Evolutionary conservation across 2,797 vertebrate genomes (phyloP).

Genomic region (Salarias fasciatus): DNA sequence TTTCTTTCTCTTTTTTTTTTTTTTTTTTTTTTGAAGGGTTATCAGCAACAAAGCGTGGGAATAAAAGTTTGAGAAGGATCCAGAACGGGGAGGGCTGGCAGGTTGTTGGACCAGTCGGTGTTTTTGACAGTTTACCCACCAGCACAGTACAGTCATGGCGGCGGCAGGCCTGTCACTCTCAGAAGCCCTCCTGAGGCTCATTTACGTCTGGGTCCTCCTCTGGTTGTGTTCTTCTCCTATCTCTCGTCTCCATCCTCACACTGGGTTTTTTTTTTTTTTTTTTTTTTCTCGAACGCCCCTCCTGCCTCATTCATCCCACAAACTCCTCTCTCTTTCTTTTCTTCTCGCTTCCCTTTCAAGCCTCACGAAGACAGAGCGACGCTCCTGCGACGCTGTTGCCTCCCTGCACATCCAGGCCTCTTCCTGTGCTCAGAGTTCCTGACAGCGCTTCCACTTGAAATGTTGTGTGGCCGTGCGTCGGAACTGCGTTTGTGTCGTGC

Average conservation of each 20-base stretch:
- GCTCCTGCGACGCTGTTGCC: constrained; percentile 45
- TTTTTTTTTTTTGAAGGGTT: not conserved
- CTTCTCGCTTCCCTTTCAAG: constrained; percentile 33
- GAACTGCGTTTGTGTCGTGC: too few relatives aligned
- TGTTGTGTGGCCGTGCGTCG: too few relatives aligned
- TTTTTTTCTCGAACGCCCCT: constrained; percentile 32
- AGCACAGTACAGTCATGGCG: constrained; percentile 54
- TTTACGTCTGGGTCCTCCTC: constrained; percentile 49
- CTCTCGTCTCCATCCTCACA: constrained; percentile 28
- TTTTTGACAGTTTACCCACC: constrained; percentile 69
- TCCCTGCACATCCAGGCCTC: constrained; percentile 46
- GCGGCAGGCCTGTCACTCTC: constrained; percentile 68
- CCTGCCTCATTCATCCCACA: constrained; percentile 44
- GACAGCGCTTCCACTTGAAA: constrained; percentile 1
- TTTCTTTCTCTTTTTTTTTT: too few relatives aligned
- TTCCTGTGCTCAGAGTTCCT: constrained; percentile 55
- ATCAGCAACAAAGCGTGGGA: constrained; percentile 20
- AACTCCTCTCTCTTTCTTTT: constrained; percentile 30
- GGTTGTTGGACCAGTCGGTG: constrained; percentile 66
- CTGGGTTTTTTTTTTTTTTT: constrained; percentile 9
- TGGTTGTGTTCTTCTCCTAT: constrained; percentile 31
- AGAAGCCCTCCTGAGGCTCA: constrained; percentile 63
- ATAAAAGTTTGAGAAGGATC: constrained; percentile 35
- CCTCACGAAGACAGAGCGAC: constrained; percentile 31
- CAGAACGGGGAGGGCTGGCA: constrained; percentile 36